Evolutionary conservation across 2,113 vertebrate genomes (phyloP), one percentile per base, ranked within the genome.

Genomic region (Miniopterus natalensis): DNA sequence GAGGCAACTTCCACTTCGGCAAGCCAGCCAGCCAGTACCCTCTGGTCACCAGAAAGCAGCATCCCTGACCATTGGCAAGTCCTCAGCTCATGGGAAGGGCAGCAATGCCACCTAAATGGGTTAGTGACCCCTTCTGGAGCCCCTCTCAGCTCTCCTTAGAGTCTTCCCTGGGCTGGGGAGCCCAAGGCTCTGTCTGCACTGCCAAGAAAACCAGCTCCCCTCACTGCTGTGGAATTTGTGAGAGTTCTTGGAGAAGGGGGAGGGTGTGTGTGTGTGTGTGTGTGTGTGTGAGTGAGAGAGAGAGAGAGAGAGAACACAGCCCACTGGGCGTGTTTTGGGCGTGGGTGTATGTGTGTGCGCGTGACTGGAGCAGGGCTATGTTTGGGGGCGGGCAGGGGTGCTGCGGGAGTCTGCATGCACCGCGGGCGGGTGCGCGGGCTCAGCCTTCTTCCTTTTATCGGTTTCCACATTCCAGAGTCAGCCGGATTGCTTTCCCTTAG

Each of bases 141-240:
- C 63, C 90, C 88, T 73, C 73, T 95, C 47, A 29, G 84, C 63
- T 36, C 25, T n/a, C 79, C 63, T 91, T 65, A 31, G 25, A 68
- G 68, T 63, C 84, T 61, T 86, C 63, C 86, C 88, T 75, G 53
- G 70, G 78, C 73, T 55, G n/a, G 90, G 85, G 83, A 96, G 91
- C 92, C 94, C 73, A 78, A 68, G 85, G 74, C 63, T 77, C 79
- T 3, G 57, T 73, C 79, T 4, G 57, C 23, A 31, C 89, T 97
- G 97, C 97, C 97, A 97, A 98, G 97, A 95, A 97, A 97, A 88
- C 96, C 96, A 94, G 96, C 95, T 97, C 97, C 96, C 96, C 96
- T 97, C 98, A 98, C 84, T 81, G 95, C 96, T 92, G 45, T 88
- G 98, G 98, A 98, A 98, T 97, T 96, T 96, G 92, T 73, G 57